These are phyloP conservation scores for Podargus strigoides DNA, from an alignment of 2,797 vertebrate genomes.

Conservation along the genomic window DNA sequence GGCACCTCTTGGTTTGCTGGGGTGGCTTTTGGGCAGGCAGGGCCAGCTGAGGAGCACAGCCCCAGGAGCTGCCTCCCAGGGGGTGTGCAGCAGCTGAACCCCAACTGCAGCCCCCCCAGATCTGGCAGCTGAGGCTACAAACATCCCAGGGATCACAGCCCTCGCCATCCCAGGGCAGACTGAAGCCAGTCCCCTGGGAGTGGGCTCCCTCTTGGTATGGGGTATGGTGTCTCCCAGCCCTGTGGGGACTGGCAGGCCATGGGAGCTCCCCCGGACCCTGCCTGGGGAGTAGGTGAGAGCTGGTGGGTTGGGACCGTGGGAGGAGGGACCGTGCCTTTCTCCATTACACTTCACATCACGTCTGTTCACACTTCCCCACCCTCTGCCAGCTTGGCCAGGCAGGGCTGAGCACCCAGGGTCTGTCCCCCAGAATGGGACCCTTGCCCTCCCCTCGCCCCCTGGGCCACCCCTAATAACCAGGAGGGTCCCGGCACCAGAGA, in stretches of 20 bases:
- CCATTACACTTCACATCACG: accelerated
- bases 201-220: accelerated
- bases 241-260: background rate
- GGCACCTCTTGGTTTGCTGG: background rate
- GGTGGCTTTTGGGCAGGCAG: background rate
- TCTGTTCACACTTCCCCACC: background rate
- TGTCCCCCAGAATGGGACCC: background rate
- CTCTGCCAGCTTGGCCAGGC: background rate
- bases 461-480: too few species aligned
- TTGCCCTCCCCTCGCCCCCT: background rate
- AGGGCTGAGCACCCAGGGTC: background rate
- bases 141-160: background rate
- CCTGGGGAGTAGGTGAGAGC: background rate
- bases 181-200: background rate
- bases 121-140: background rate
- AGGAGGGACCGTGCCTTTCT: background rate
- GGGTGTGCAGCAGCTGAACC: background rate
- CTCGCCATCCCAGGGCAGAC: background rate
- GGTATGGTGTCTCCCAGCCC: background rate
- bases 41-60: background rate
- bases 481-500: background rate
- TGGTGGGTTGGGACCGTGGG: background rate
- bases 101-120: background rate
- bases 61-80: background rate
- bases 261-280: accelerated